phyloP scores from a whole-genome alignment of 2,113 vertebrate genomes.

The Bambusicola thoracicus region DNA sequence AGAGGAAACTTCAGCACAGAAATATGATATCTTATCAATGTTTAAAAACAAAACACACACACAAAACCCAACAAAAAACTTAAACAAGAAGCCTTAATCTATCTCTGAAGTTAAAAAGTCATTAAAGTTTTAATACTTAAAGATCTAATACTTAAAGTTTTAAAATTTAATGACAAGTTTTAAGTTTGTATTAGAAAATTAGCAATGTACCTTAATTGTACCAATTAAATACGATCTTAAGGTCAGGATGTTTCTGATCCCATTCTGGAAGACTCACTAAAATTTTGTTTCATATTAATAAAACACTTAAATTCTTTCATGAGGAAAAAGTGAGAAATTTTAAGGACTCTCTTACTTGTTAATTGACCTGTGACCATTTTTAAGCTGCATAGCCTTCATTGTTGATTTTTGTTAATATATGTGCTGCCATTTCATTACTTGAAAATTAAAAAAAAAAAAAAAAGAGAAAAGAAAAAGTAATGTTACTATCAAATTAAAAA shows the following conservation, averaged over 20 bases:
- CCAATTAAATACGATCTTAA: not conserved
- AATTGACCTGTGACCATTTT: not conserved
- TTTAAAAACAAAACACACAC: not conserved
- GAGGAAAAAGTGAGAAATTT: not conserved
- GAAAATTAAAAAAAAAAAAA: not conserved
- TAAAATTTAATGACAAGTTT: no score
- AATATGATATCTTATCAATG: not conserved
- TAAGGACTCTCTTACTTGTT: not conserved
- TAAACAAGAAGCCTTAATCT: not conserved
- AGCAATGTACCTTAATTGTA: not conserved
- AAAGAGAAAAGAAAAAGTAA: not conserved
- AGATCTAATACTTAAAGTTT: no score
- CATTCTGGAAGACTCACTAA: not conserved
- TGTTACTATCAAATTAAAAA: conserved; percentile 11
- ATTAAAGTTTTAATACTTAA: no score
- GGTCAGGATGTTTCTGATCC: not conserved
- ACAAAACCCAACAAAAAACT: not conserved
- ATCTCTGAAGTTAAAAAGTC: not conserved
- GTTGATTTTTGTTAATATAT: conserved; percentile 4
- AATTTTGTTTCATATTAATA: not conserved
- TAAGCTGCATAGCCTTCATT: not conserved
- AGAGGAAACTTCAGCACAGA: not conserved
- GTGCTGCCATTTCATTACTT: not conserved
- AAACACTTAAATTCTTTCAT: not conserved
- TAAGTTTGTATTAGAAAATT: not conserved